Conservation (phyloP, 2,797 vertebrate species). For the Malacoraja senta region DNA sequence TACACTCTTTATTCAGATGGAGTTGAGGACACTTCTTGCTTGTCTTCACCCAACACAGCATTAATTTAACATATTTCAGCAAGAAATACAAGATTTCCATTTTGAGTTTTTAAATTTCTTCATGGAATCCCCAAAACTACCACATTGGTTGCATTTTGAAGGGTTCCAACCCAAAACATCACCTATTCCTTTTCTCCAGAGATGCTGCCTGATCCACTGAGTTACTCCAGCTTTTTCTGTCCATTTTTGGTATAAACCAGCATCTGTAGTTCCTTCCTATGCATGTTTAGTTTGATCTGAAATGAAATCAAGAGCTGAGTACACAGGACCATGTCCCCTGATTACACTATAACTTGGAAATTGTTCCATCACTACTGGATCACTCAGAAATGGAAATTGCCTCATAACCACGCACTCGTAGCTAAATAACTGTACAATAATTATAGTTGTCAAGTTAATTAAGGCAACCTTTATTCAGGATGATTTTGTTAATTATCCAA, state of each 20-base stretch:
- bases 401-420: neutral
- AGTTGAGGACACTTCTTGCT: neutral
- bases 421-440: neutral
- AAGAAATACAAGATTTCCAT: neutral
- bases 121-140: neutral
- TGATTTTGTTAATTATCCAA: neutral
- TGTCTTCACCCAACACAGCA: neutral
- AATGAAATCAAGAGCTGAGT: neutral
- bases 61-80: neutral
- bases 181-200: too few relatives aligned
- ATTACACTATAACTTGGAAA: neutral
- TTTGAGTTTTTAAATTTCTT: neutral
- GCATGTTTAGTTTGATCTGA: neutral
- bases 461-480: neutral
- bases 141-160: neutral
- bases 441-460: neutral
- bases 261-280: too few relatives aligned
- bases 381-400: neutral
- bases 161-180: too few relatives aligned
- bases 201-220: too few relatives aligned
- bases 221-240: too few relatives aligned
- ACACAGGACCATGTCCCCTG: too few relatives aligned
- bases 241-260: too few relatives aligned
- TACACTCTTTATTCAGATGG: neutral
- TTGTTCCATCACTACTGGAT: too few relatives aligned